Percentiles rank a stretch among this genome's conserved stretches.
These are phyloP conservation scores for Aphelinus atriplicis DNA, from an alignment of 1,140 invertebrate species.

Conservation along the genomic window DNA sequence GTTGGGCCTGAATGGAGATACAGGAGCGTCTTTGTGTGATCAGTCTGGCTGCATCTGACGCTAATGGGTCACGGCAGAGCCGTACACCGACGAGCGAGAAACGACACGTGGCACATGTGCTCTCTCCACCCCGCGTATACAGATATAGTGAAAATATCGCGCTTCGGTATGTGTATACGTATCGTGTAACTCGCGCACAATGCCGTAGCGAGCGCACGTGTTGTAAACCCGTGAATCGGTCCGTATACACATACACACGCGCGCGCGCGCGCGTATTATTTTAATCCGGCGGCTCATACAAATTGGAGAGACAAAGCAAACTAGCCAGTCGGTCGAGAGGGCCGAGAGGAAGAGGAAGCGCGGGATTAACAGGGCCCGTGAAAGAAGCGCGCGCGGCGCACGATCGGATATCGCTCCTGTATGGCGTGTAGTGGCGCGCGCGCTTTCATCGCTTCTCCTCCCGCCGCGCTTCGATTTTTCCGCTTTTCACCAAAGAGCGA, in stretches of 20 bases:
- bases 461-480: background rate
- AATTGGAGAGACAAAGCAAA: background rate
- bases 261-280: too few species aligned
- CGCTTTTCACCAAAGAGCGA: background rate
- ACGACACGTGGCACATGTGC: too few species aligned
- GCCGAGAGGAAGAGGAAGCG: constrained; percentile 16
- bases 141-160: background rate
- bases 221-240: too few species aligned
- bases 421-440: background rate
- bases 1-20: background rate
- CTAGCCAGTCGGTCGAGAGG: background rate
- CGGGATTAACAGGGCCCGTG: constrained; percentile 3
- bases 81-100: too few species aligned
- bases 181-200: too few species aligned
- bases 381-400: background rate
- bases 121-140: background rate
- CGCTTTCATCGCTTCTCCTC: constrained; percentile 9
- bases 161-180: too few species aligned
- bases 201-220: too few species aligned
- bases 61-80: too few species aligned
- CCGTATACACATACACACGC: too few species aligned
- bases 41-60: too few species aligned
- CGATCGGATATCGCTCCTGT: background rate
- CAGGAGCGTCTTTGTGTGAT: background rate
- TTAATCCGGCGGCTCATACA: too few species aligned